phyloP scores from a whole-genome alignment of 1,140 invertebrate genomes.

The Telenomus remus region DNA sequence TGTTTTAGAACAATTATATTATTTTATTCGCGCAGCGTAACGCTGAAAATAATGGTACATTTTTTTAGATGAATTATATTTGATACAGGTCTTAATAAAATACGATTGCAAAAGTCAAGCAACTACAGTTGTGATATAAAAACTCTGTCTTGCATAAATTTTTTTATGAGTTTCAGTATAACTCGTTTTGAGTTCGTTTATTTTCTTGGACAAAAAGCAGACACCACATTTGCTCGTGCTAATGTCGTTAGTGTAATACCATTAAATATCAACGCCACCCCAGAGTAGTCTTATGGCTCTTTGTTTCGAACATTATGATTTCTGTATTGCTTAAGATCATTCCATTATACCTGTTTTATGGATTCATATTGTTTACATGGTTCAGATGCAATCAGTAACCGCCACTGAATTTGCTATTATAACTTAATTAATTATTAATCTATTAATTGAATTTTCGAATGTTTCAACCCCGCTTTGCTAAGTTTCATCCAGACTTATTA shows the following conservation, averaged over 20 bases:
- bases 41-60: conserved; percentile 3
- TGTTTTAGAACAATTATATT: conserved; percentile 24
- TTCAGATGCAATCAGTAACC: no score
- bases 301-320: conserved; percentile 12
- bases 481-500: not conserved
- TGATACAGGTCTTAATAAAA: not conserved
- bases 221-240: conserved; percentile 31
- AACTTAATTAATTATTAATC: no score
- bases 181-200: conserved; percentile 10
- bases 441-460: no score
- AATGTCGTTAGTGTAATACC: conserved; percentile 63
- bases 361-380: not conserved
- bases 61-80: conserved; percentile 21
- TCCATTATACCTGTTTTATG: not conserved
- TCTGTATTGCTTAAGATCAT: not conserved
- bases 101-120: not conserved
- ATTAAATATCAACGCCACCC: conserved; percentile 48
- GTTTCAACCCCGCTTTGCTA: no score
- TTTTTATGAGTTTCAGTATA: conserved; percentile 3
- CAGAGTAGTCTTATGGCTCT: conserved; percentile 44
- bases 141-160: conserved; percentile 3
- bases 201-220: conserved; percentile 61
- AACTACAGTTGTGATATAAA: no score
- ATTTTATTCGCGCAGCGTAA: conserved; percentile 11
- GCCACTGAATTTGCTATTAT: no score